Percentiles rank a stretch among this genome's conserved stretches.
phyloP scores from a whole-genome alignment of 2,888 invertebrate species.

The Morinoia aosen region DNA sequence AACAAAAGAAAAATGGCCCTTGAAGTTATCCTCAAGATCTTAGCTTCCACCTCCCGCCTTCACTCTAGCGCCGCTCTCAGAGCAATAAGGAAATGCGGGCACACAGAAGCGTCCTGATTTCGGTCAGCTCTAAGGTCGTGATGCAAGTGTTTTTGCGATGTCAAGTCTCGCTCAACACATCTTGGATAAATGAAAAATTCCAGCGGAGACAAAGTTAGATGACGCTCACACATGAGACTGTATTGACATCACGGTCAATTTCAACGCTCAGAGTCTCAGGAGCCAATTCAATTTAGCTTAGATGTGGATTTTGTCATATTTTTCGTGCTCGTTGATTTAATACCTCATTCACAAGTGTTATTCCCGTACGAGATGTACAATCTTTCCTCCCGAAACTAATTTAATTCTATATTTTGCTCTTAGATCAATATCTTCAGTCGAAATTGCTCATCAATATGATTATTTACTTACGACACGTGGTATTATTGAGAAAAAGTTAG shows the following conservation, averaged over 20 bases:
- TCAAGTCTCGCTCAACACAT: background rate
- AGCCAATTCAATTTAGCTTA: background rate
- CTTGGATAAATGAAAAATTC: background rate
- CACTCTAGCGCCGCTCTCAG: background rate
- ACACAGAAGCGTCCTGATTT: background rate
- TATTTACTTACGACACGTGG: background rate
- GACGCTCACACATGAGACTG: background rate
- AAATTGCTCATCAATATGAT: background rate
- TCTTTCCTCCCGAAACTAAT: background rate
- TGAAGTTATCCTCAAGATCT: background rate
- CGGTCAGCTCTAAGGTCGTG: background rate
- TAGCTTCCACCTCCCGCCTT: background rate
- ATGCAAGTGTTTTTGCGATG: background rate
- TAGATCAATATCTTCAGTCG: background rate
- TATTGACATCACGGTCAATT: background rate
- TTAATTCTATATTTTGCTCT: background rate
- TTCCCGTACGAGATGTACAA: background rate
- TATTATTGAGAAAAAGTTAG: background rate
- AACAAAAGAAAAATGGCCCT: background rate
- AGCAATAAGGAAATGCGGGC: slow-evolving; percentile 4
- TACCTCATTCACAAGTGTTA: background rate
- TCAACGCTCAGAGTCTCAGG: background rate
- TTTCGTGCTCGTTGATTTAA: no score
- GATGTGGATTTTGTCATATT: background rate
- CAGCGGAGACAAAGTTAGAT: background rate